phyloP scores from a whole-genome alignment of 2,888 invertebrate species.

The Limnephilus auricula region DNA sequence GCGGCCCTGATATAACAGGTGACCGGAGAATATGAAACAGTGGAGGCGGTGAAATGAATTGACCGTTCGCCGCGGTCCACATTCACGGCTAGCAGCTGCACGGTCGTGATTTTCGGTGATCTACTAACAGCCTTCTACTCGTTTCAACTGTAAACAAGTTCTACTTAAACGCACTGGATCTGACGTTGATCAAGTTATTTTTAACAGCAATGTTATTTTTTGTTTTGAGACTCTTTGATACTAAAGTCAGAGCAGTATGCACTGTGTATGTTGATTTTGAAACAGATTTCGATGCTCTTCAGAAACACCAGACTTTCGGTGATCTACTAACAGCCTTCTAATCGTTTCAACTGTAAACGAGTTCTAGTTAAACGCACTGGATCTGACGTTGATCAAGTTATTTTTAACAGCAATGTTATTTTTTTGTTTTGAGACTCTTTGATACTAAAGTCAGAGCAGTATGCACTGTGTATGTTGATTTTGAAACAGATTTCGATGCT shows the following conservation, averaged over 20 bases:
- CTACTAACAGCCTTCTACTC: not conserved
- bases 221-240: not conserved
- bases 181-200: not conserved
- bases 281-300: too few species aligned
- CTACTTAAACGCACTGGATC: not conserved
- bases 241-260: not conserved
- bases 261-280: not conserved
- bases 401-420: not conserved
- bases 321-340: not conserved
- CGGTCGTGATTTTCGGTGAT: not conserved
- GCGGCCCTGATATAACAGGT: not conserved
- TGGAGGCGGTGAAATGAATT: not conserved
- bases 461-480: not conserved
- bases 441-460: not conserved
- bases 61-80: constrained; percentile 10
- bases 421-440: not conserved
- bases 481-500: too few species aligned
- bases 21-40: not conserved
- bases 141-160: not conserved
- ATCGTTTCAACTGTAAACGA: not conserved
- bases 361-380: not conserved
- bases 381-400: not conserved
- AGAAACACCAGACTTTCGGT: not conserved
- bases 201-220: not conserved
- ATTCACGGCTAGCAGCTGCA: not conserved